Evolutionary conservation across 2,888 invertebrate genomes (phyloP), one percentile per base, ranked within the genome.

Genomic region (Scotopteryx bipunctaria): DNA sequence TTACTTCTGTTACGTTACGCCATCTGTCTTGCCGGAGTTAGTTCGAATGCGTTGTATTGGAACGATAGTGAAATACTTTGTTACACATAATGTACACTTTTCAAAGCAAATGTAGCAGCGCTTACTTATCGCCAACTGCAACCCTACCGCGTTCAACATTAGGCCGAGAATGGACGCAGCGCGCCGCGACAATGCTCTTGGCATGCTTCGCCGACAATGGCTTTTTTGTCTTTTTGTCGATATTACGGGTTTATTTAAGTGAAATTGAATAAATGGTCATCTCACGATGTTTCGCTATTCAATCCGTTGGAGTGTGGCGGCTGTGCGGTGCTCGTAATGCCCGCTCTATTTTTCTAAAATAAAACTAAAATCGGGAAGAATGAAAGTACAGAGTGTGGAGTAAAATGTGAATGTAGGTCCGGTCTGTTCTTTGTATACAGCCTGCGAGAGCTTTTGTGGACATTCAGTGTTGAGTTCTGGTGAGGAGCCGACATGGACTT

Each of bases 221-320:
- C 64, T 59, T 75, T 72, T 78, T 84, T 71, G 76, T 83, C 83
- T 85, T 88, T 88, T 88, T 89, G 83, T 82, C 76, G 76, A 86
- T 79, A 87, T 86, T 83, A 83, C 86, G 73, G 81, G 83, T 87
- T 86, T 86, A 87, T 88, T 88, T 88, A 87, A 88, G 87, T 82
- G 90, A 88, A 91, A 90, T 88, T 86, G 80, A 86, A 89, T 91
- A 91, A 91, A 91, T 87, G 87, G 86, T 83, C 83, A 86, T 82
- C 82, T 83, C 83, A 74, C 76, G 67, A 81, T 81, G 81, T 83
- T 78, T 75, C 73, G 72, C 80, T 78, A 78, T 78, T 87, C 90
- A 87, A 89, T 83, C 79, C 71, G 63, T 73, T 65, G 76, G 66
- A 69, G 79, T 59, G 67, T 65, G 70, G 76, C 74, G 69, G 65